A percentile compares a stretch with the other conserved stretches of the same genome.
Conservation (phyloP, 92 coral and sea anemone genomes). For the Epizoanthus illoricatus region DNA sequence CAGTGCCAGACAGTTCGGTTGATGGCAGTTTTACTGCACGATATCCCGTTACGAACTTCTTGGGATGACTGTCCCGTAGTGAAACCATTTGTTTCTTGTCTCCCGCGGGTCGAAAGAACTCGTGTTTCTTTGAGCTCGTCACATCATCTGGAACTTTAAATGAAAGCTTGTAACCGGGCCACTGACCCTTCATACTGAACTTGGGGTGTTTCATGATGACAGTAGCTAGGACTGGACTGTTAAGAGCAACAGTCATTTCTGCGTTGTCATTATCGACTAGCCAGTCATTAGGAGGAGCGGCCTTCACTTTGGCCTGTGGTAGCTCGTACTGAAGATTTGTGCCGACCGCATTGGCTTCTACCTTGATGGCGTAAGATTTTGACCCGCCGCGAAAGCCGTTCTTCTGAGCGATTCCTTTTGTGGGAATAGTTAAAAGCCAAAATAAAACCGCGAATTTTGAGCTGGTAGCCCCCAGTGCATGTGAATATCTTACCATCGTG, state of each 20-base stretch:
- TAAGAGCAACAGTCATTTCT: constrained; percentile 65
- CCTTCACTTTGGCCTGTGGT: constrained; percentile 81
- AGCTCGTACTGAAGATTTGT: constrained; percentile 77
- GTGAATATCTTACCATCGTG: no score
- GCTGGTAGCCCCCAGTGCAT: neutral
- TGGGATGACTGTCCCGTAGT: neutral
- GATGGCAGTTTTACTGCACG: neutral
- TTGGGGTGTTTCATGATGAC: constrained; percentile 73
- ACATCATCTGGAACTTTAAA: constrained; percentile 74
- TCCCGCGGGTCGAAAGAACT: constrained; percentile 13
- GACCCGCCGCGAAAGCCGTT: constrained; percentile 85
- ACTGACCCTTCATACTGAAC: constrained; percentile 81
- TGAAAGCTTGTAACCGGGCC: constrained; percentile 78
- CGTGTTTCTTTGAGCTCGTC: constrained; percentile 64
- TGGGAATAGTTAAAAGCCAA: constrained; percentile 16
- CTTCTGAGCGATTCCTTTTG: constrained; percentile 28
- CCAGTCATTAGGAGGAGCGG: constrained; percentile 74
- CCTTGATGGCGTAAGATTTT: constrained; percentile 75
- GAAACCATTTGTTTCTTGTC: neutral
- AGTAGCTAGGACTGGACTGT: constrained; percentile 65
- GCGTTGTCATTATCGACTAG: constrained; percentile 88
- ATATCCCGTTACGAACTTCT: neutral
- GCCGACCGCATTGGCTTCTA: constrained; percentile 75
- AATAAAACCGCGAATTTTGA: constrained; percentile 17
- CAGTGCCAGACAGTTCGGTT: neutral